Evolutionary conservation across 2,888 invertebrate genomes (phyloP), one percentile per base, ranked within the genome.

Genomic region (Sycophila texana): DNA sequence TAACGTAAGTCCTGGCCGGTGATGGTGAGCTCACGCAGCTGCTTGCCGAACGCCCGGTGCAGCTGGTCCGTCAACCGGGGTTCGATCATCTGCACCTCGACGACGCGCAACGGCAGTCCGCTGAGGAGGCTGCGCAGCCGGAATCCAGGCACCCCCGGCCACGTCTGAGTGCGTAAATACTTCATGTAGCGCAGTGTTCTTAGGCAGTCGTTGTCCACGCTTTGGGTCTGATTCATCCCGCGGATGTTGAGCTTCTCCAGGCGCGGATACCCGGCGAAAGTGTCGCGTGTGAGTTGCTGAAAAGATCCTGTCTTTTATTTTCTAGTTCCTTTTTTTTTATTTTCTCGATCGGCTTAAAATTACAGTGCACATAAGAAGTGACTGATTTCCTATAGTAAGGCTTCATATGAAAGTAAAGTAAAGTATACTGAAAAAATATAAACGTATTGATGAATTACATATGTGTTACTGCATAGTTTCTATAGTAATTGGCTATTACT

Each of bases 21-120:
- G 81, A 98, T 94, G 88, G 96, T 96, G 63, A 98, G 90, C 85
- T 95, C 94, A 77, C 95, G 93, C 63, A 97, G 92, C 88, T 96
- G 96, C 60, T 94, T 94, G 67, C 95, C 95, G 83, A 96, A 95
- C 53, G 95, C 92, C 84, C 96, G 94, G 82, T 94, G 93, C 78
- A 97, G 91, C 88, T 96, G 96, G 82, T 95, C 93, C 39, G 94
- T 94, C 84, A 97, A 92, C 57, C 92, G 91, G 22, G 94, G 92
- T 86, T 97, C 97, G 81, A 94, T 93, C 86, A 97, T 94, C 87
- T 95, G 94, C 83, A 97, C 92, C 83, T 95, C 94, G 81, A 97
- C 91, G 86, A 95, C 94, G 85, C 95, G 94, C 61, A 97, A 90
- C 16, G 94, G 94, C 81, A 97, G 91, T 79, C 94, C 94, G 13